Conservation (phyloP, 2,888 invertebrate genomes). For the Panopea generosa region DNA sequence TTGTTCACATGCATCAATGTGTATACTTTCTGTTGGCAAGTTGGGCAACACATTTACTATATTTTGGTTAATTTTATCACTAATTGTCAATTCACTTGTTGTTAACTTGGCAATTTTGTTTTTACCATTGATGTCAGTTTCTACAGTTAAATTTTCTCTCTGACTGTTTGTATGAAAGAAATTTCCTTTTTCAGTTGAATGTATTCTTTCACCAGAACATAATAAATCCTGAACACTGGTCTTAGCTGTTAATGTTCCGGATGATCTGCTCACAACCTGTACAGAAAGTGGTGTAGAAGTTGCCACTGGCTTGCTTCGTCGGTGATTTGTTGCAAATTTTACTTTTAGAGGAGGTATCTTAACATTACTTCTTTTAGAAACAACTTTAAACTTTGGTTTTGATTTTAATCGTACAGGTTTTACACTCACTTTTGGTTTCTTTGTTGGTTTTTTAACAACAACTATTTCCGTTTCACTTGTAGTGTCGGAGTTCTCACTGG, state of each 20-base stretch:
- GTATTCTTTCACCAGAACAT: too few relatives aligned
- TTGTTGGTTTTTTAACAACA: slow-evolving; percentile 13
- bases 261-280: slow-evolving; percentile 9
- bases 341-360: slow-evolving; percentile 36
- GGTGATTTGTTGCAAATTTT: slow-evolving; percentile 42
- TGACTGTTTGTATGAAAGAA: too few relatives aligned
- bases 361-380: slow-evolving; percentile 11
- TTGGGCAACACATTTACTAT: too few relatives aligned
- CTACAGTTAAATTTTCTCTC: too few relatives aligned
- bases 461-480: slow-evolving; percentile 27
- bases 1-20: neutral
- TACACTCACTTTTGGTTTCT: slow-evolving; percentile 26
- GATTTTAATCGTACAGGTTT: slow-evolving; percentile 3
- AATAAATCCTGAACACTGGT: too few relatives aligned
- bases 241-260: slow-evolving; percentile 12
- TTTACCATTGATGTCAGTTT: too few relatives aligned
- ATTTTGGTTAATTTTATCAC: too few relatives aligned
- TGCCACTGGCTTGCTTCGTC: slow-evolving; percentile 14
- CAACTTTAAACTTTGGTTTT: slow-evolving; percentile 28
- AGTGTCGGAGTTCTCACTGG: slow-evolving; percentile 31
- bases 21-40: too few relatives aligned
- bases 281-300: slow-evolving; percentile 7
- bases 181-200: too few relatives aligned
- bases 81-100: too few relatives aligned
- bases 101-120: too few relatives aligned